Evolutionary conservation across 2,888 invertebrate species (phyloP).

Genomic region (Diplazon laetatorius): DNA sequence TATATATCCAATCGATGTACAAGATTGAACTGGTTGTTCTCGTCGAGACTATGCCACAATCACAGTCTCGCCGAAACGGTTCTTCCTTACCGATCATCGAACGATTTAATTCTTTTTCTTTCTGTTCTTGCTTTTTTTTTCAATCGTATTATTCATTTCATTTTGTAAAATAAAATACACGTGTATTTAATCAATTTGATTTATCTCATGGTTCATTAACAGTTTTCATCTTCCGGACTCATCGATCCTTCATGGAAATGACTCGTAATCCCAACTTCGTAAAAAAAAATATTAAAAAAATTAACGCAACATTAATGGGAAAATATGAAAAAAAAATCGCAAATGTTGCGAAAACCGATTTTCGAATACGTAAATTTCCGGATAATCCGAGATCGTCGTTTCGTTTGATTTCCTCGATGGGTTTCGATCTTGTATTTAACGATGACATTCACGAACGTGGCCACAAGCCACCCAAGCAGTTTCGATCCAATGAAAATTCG

Average conservation of each 20-base stretch:
- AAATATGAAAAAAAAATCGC: too few relatives aligned
- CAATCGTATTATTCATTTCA: too few relatives aligned
- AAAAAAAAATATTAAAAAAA: too few relatives aligned
- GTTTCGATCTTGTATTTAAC: constrained; percentile 18
- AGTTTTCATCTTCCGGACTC: too few relatives aligned
- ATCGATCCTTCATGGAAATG: too few relatives aligned
- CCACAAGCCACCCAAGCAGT: constrained; percentile 21
- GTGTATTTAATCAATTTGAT: constrained; percentile 24
- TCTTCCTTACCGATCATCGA: neutral
- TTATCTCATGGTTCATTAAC: constrained; percentile 12
- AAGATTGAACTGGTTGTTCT: constrained; percentile 25
- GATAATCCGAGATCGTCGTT: constrained; percentile 36
- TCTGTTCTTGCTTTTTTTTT: neutral
- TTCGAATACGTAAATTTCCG: constrained; percentile 22
- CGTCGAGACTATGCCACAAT: constrained; percentile 9
- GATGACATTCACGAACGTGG: constrained; percentile 4
- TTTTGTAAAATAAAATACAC: too few relatives aligned
- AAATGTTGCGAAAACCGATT: neutral
- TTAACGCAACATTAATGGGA: too few relatives aligned
- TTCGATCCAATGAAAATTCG: neutral
- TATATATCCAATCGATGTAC: constrained; percentile 12
- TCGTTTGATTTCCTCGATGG: constrained; percentile 2
- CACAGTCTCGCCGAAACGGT: constrained; percentile 7
- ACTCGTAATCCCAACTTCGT: too few relatives aligned
- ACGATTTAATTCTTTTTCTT: too few relatives aligned